Evolutionary conservation across 2,113 vertebrate species (phyloP).

Genomic region (Pedionomus torquatus): DNA sequence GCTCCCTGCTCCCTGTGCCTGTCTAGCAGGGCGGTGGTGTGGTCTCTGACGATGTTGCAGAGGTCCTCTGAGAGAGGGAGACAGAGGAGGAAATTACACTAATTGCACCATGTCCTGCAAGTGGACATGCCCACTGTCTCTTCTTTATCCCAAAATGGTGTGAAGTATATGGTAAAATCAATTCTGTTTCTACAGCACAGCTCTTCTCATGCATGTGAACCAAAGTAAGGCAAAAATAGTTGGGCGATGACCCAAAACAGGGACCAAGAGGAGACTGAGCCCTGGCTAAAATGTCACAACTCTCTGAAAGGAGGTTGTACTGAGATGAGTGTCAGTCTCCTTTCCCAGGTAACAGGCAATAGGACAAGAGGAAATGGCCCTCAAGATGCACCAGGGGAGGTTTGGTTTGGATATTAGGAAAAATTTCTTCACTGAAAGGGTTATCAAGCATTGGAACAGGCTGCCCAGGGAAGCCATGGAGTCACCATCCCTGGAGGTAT

Average conservation of each 20-base stretch:
- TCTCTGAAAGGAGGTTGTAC: background rate
- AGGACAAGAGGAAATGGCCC: background rate
- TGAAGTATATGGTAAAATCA: background rate
- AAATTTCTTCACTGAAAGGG: background rate
- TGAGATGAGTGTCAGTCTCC: background rate
- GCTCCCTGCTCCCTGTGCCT: background rate
- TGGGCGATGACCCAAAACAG: background rate
- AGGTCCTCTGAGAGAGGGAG: background rate
- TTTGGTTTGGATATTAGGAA: background rate
- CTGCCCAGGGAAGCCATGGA: background rate
- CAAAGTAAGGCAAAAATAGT: background rate
- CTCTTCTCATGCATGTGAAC: background rate
- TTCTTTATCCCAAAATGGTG: background rate
- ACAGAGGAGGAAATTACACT: background rate
- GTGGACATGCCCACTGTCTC: background rate
- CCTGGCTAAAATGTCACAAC: background rate
- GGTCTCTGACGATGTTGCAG: background rate
- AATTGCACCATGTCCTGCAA: background rate
- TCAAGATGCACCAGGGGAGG: background rate
- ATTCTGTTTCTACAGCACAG: background rate
- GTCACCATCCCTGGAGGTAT: background rate
- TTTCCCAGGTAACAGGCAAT: background rate
- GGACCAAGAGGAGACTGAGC: background rate
- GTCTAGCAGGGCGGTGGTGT: background rate
- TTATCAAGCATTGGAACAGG: background rate